Evolutionary conservation across 2,797 vertebrate species (phyloP).

Genomic region (Sorex maritimensis): DNA sequence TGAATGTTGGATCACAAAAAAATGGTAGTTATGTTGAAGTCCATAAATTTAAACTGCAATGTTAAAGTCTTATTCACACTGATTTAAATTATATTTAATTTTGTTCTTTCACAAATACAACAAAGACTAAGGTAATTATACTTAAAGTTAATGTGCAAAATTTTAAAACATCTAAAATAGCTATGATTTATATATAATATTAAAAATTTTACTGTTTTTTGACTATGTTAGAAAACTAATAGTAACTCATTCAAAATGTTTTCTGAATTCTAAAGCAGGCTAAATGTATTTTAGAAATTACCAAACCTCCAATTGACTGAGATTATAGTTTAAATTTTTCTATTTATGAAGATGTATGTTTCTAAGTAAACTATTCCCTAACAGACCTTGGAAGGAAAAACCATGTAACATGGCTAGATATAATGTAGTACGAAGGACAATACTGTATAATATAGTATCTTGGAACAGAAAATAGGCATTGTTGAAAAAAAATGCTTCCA

Average conservation of each 20-base stretch:
- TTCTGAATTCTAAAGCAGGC: slow-evolving; percentile 19
- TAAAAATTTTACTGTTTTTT: slow-evolving; percentile 65
- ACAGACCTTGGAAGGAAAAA: slow-evolving; percentile 40
- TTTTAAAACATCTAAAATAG: slow-evolving; percentile 65
- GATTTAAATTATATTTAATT: slow-evolving; percentile 73
- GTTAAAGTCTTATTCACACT: slow-evolving; percentile 73
- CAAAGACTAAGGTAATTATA: slow-evolving; percentile 58
- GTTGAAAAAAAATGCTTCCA: slow-evolving; percentile 3
- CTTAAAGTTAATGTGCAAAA: slow-evolving; percentile 71
- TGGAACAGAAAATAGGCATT: slow-evolving; percentile 10
- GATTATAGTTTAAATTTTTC: slow-evolving; percentile 10
- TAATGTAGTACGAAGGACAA: slow-evolving; percentile 15
- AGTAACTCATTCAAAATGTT: slow-evolving; percentile 70
- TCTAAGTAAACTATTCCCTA: slow-evolving; percentile 61
- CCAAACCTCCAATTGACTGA: slow-evolving; percentile 10
- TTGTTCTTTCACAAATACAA: slow-evolving; percentile 75
- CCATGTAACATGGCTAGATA: background rate
- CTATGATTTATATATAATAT: slow-evolving; percentile 44
- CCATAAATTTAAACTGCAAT: slow-evolving; percentile 81
- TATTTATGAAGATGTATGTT: slow-evolving; percentile 54
- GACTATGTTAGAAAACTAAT: slow-evolving; percentile 62
- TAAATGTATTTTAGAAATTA: slow-evolving; percentile 64
- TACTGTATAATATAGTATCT: background rate
- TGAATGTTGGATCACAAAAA: slow-evolving; percentile 85
- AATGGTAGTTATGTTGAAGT: slow-evolving; percentile 80